Evolutionary conservation across 2,888 invertebrate genomes (phyloP).

Genomic region (Troides helena): DNA sequence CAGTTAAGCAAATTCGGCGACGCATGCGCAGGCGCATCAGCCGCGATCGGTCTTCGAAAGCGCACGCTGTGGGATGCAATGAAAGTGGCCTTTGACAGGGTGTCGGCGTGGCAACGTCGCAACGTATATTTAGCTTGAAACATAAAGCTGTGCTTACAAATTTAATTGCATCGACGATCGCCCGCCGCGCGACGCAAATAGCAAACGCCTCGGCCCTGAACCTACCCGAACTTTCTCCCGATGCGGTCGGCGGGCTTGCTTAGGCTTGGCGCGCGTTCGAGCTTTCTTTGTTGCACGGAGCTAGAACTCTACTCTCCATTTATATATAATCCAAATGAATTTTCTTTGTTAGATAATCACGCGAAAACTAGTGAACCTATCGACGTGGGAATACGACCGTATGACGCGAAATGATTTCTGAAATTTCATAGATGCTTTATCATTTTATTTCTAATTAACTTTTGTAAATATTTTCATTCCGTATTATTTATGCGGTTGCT

Average conservation of each 20-base stretch:
- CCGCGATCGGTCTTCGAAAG: conserved; percentile 38
- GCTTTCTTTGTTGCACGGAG: conserved; percentile 5
- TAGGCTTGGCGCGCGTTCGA: conserved; percentile 7
- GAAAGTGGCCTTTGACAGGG: conserved; percentile 46
- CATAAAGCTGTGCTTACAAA: conserved; percentile 75
- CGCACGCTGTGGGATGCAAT: conserved; percentile 41
- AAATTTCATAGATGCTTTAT: too few species aligned
- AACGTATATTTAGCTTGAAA: conserved; percentile 67
- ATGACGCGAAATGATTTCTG: too few species aligned
- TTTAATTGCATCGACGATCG: conserved; percentile 79
- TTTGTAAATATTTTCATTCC: too few species aligned
- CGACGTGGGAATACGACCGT: too few species aligned
- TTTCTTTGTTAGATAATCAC: too few species aligned
- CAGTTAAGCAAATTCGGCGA: conserved; percentile 13
- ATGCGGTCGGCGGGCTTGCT: conserved; percentile 23
- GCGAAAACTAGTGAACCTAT: too few species aligned
- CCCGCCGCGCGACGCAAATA: conserved; percentile 74
- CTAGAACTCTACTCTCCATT: background rate
- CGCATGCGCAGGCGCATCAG: conserved; percentile 36
- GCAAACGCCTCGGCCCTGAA: conserved; percentile 72
- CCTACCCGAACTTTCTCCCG: conserved; percentile 72
- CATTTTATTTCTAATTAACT: too few species aligned
- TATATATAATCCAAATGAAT: too few species aligned
- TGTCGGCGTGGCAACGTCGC: conserved; percentile 57
- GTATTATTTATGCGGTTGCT: too few species aligned